phyloP scores from a whole-genome alignment of 2,113 vertebrate genomes.

The Siniperca chuatsi region DNA sequence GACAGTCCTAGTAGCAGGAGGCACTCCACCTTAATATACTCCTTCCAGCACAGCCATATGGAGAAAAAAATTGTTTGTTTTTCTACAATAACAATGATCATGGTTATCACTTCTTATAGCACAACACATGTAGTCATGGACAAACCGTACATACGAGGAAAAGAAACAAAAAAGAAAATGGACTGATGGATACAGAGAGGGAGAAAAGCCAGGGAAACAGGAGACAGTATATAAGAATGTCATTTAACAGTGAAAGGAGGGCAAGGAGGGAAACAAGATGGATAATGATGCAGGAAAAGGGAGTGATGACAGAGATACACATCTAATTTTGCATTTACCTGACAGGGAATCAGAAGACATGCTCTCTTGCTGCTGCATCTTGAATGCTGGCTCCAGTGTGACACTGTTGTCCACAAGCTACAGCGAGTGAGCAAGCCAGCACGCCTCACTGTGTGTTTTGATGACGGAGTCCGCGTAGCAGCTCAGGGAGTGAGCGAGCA shows the following conservation, averaged over 20 bases:
- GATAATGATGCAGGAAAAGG: slow-evolving; percentile 32
- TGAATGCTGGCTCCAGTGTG: slow-evolving; percentile 62
- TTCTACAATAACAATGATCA: slow-evolving; percentile 32
- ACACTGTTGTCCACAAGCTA: slow-evolving; percentile 45
- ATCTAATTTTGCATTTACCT: slow-evolving; percentile 72
- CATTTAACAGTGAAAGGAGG: slow-evolving; percentile 21
- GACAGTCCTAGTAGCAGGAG: slow-evolving; percentile 41
- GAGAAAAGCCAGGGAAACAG: slow-evolving; percentile 32
- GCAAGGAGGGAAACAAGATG: slow-evolving; percentile 23
- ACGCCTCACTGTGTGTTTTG: slow-evolving; percentile 69
- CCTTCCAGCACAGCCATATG: slow-evolving; percentile 53
- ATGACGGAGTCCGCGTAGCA: slow-evolving; percentile 62
- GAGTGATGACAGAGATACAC: slow-evolving; percentile 19
- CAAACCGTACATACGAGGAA: neutral
- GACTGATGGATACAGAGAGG: slow-evolving; percentile 22
- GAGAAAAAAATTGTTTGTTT: slow-evolving; percentile 19
- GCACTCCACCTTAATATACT: slow-evolving; percentile 51
- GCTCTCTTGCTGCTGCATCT: slow-evolving; percentile 79
- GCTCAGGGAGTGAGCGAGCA: slow-evolving; percentile 45
- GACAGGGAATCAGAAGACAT: slow-evolving; percentile 71
- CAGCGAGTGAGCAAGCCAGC: slow-evolving; percentile 57
- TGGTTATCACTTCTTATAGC: slow-evolving; percentile 22
- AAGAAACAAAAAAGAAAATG: slow-evolving; percentile 20
- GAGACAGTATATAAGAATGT: slow-evolving; percentile 25
- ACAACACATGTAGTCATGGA: slow-evolving; percentile 24